These are phyloP conservation scores for Heliothis peltigera DNA, from an alignment of 2,888 invertebrate species.

Conservation along the genomic window DNA sequence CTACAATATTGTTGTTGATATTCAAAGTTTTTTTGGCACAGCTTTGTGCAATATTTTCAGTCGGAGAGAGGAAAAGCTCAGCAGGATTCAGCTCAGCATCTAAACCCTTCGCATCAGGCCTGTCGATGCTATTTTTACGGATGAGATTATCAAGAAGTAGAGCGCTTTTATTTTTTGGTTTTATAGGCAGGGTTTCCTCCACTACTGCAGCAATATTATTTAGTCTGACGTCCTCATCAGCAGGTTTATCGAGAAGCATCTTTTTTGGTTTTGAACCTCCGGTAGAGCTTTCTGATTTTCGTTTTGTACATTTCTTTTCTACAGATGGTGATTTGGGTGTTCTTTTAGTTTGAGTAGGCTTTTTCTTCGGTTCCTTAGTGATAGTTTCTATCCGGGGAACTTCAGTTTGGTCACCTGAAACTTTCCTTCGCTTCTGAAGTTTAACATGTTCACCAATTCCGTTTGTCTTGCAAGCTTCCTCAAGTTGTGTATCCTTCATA, in stretches of 20 bases:
- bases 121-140: constrained; percentile 90
- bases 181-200: constrained; percentile 70
- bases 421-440: constrained; percentile 88
- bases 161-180: constrained; percentile 86
- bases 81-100: constrained; percentile 84
- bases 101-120: constrained; percentile 80
- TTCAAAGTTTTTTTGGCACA: constrained; percentile 84
- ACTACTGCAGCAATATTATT: constrained; percentile 70
- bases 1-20: constrained; percentile 87
- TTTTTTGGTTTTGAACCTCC: constrained; percentile 76
- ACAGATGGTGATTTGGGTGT: constrained; percentile 72
- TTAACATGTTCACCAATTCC: constrained; percentile 89
- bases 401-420: constrained; percentile 82
- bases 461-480: constrained; percentile 84
- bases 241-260: constrained; percentile 70
- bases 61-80: constrained; percentile 83
- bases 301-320: constrained; percentile 84
- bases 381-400: constrained; percentile 72
- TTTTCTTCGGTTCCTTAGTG: constrained; percentile 80
- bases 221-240: constrained; percentile 77
- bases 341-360: constrained; percentile 72
- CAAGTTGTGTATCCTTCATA: constrained; percentile 85
- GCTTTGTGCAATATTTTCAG: constrained; percentile 78
- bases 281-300: constrained; percentile 78
- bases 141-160: constrained; percentile 89